Evolutionary conservation across 2,113 vertebrate genomes (phyloP), one percentile per base, ranked within the genome.

Genomic region (Rostratula benghalensis): DNA sequence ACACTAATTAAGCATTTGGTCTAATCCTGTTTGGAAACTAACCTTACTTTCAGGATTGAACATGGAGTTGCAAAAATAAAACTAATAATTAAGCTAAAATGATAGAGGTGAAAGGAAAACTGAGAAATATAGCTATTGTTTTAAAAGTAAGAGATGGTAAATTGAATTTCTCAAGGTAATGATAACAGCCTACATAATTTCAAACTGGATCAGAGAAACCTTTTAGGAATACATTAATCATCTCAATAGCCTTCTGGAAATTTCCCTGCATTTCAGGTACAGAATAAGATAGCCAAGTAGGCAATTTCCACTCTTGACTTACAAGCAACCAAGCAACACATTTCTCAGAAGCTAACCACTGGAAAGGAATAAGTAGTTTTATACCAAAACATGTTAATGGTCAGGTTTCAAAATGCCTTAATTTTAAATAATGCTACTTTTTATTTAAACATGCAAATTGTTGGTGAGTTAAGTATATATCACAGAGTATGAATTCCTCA

Each of bases 361-460:
- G 43, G 30, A 81, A 28, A 78, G 35, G 84, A 87, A 69, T 11
- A 69, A 69, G 22, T 22, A 41, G 11, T 41, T 95, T 90, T 78
- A 57, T n/a, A 50, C 23, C 7, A 75, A 88, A 93, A 76, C 14
- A 54, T 61, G 43, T 65, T 80, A 80, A 56, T 71, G 41, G 82
- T 67, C 87, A 89, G 59, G 39, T 90, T 85, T 94, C 59, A 95
- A 89, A 95, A 82, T 64, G 22, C 11, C 50, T 87, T 93, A 45
- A 70, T 81, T 89, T 63, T 82, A 86, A 89, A 89, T 56, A 56
- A 95, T 83, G 13, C 6, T 2, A 70, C 28, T 87, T 95, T 95
- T 85, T 87, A 80, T 75, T 85, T 75, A 91, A 94, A 64, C 39
- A 54, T 45, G 50, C 12, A 91, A 94, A 96, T 59, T 94, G n/a